A percentile compares a stretch with the other conserved stretches of the same genome.
Conservation (phyloP, 2,113 vertebrate genomes). For the Ptilonorhynchus violaceus region DNA sequence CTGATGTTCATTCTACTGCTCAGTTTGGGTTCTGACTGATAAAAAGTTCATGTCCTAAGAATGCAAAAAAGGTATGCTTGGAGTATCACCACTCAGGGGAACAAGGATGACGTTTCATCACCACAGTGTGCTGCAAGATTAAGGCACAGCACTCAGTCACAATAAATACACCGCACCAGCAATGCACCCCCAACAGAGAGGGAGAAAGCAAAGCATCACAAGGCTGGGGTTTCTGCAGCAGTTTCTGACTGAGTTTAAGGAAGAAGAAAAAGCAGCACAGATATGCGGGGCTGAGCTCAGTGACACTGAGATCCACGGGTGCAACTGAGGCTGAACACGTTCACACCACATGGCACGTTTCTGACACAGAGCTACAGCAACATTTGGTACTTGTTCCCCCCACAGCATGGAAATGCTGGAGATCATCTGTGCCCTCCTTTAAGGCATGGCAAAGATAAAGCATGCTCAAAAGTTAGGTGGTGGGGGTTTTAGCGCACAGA, state of each 20-base stretch:
- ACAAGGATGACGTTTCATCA: not conserved
- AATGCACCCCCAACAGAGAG: not conserved
- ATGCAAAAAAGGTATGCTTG: not conserved
- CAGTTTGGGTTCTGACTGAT: not conserved
- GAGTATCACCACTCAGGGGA: not conserved
- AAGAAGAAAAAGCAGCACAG: not conserved
- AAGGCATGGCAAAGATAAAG: not conserved
- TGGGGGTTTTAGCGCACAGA: not conserved
- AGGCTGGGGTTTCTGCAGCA: not conserved
- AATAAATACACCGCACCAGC: not conserved
- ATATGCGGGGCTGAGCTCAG: not conserved
- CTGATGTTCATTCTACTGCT: not conserved
- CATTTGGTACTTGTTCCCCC: conserved; percentile 19
- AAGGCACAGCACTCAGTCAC: not conserved
- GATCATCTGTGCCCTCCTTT: conserved; percentile 40
- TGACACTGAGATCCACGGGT: not conserved
- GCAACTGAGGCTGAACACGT: not conserved
- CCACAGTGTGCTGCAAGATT: not conserved
- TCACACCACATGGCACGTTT: not conserved
- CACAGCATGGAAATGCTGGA: not conserved
- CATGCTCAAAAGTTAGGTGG: not conserved
- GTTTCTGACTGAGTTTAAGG: not conserved
- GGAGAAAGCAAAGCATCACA: not conserved
- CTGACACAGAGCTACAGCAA: conserved; percentile 3
- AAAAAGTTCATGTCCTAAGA: not conserved